Base-by-base conservation (phyloP, 2,888 invertebrate genomes). In the Panopea generosa region DNA sequence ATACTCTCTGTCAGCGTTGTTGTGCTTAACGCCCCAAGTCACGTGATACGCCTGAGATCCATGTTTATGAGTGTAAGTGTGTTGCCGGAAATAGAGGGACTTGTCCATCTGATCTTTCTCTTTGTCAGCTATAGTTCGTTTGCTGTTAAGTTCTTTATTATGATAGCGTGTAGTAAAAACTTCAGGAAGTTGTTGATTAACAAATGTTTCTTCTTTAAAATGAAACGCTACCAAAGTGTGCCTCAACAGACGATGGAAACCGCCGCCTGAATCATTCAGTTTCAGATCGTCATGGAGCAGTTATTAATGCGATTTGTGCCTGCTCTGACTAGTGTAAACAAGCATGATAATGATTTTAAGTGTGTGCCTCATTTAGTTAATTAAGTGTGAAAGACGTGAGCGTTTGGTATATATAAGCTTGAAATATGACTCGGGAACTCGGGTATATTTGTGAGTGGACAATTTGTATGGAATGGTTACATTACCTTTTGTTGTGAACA, bases 121-220 rank as follows among this genome's bases (percentile, higher is more conserved):
- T 83, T 84, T 49, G 55, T 85, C 2, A 83, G 78, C 38, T 84
- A 86, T 26, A 63, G 73, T 9, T 83, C 82, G 53, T 85, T 83
- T 63, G 66, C 83, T 2, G 67, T 81, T 7, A 85, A 85, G 50
- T 84, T 84, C 45, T 80, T 84, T 50, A 69, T 86, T 16, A 81
- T 84, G 24, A 61, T 83, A 14, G 70, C 70, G 0, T 83, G 80
- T 50, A 85, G 85, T 53, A 66, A 68, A 29, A 84, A 85, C 59
- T 85, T 86, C 45, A 66, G 86, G 7, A 84, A 84, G 45, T 50
- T 78, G 40, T 73, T 78, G n/a, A 0, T 67, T 6, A 65, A 61
- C 24, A 53, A 69, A n/a, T 3, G 14, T 29, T 73, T 69, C 22
- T 59, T 50, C 22, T 33, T 26, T 16, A 47, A 56, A n/a, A 33